Base-by-base conservation (phyloP, 2,888 invertebrate genomes). In the Ichneumoninae sp. region DNA sequence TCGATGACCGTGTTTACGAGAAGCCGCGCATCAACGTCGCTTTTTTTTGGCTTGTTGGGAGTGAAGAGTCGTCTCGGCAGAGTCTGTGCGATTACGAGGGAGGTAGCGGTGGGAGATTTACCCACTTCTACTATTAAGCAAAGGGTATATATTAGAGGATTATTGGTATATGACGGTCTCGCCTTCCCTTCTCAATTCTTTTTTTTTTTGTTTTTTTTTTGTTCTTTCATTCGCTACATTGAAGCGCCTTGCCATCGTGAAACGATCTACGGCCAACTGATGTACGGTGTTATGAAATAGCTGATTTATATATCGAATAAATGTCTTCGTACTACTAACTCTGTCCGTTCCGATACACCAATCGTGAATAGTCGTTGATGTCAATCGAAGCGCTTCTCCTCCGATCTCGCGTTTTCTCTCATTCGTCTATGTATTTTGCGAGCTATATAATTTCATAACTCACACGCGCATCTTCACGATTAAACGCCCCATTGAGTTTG, bases 211-310 rank as follows among this genome's bases (percentile, higher is more conserved):
- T 36, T 36, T 36, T 36, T 40, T 40, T 0, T 40, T 40, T 1
- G 1, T 40, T 40, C 8, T 40, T 10, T 10, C 40, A 8, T 40
- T 52, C 62, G 40, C 60, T 68, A 5, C 52, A 71, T 75, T n/a
- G n/a, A 77, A n/a, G 69, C 66, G 13, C 69, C 40, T 7, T 26
- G 33, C 36, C 13, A 40, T 50, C 71, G 80, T 22, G 66, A 77
- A 72, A 77, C 76, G 26, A 77, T 80, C 52, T 47, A 54, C 72
- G 72, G 40, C 71, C 76, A 52, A 80, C 68, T 69, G 77, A 84
- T 69, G 77, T 52, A 60, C 60, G 26, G 68, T 54, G 75, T 84
- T 80, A 72, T 77, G 83, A 80, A 84, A 84, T 77, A 84, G 75
- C 52, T 74, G 80, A 84, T 77, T 80, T 80, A 83, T 83, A 76